Conservation (phyloP, 2,888 invertebrate species). For the Parapristionchus giblindavisi region DNA sequence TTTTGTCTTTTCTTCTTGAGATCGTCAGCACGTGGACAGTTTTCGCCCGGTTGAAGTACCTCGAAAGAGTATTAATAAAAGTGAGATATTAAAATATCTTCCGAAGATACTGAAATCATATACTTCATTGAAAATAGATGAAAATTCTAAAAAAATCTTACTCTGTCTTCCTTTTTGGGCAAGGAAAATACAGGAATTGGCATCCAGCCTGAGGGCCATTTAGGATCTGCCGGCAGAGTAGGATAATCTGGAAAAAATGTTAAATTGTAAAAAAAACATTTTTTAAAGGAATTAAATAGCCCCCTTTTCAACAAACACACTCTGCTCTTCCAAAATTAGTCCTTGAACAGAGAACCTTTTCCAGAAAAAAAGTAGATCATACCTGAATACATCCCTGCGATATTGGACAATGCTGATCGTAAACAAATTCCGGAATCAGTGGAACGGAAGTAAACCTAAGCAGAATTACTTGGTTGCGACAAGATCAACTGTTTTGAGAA, state of each 20-base stretch:
- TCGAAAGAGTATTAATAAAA: not conserved
- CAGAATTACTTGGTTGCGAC: too few species aligned
- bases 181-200: constrained; percentile 23
- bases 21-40: constrained; percentile 6
- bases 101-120: too few species aligned
- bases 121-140: too few species aligned
- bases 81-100: too few species aligned
- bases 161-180: constrained; percentile 32
- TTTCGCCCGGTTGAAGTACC: constrained; percentile 17
- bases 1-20: not conserved
- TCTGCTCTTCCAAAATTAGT: not conserved
- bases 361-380: not conserved
- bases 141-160: not conserved
- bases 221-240: not conserved
- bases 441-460: constrained; percentile 8
- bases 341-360: not conserved
- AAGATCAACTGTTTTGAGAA: too few species aligned
- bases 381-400: constrained; percentile 21
- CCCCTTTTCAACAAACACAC: too few species aligned
- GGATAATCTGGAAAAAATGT: constrained; percentile 4
- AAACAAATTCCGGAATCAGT: not conserved
- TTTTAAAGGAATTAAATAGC: too few species aligned
- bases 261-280: not conserved
- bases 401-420: constrained; percentile 21
- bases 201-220: constrained; percentile 25